Evolutionary conservation across 2,113 vertebrate genomes (phyloP), one percentile per base, ranked within the genome.

Genomic region (Aspidoscelis tigris): DNA sequence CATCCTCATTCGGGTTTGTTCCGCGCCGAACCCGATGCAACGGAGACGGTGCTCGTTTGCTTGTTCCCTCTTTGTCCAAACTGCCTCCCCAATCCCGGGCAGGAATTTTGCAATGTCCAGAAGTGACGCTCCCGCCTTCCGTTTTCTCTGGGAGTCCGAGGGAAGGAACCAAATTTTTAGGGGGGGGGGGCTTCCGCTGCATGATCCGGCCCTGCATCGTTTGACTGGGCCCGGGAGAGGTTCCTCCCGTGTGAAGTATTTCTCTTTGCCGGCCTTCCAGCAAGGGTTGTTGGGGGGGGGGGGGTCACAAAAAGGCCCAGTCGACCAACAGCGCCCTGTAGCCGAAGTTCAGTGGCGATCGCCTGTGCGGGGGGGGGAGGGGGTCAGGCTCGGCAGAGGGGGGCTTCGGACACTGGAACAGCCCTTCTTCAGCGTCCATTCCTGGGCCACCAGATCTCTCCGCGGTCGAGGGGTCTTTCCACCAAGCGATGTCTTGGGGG

Each of bases 81-180:
- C 65, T 21, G 20, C 9, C 64, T 66, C 20, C 22, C 20, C 65
- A 26, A 24, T 22, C 24, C 7, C 8, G 7, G 26, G 65, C 24
- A 26, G 26, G 66, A 10, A 24, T 3, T 68, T 68, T 68, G 66
- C 22, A 68, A 68, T 26, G 26, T 68, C 7, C 8, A 68, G 9
- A 26, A 26, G 24, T 21, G 22, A 66, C 8, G 24, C 16, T 24
- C 16, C 21, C 65, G 22, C 66, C 26, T 68, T 68, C 66, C 22
- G 14, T 43, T 24, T 26, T 47, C 80, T 9, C 79, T 50, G 81
- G 88, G 84, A 83, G 70, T 26, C 33, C 61, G 50, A 2, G 16
- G 75, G 39, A 9, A 26, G 26, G 7, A 74, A 81, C 22, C 4
- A 47, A 2, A 1, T 5, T 1, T 1, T 9, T 26, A 10, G 11